phyloP scores from a whole-genome alignment of 1,140 invertebrate genomes.

The Panagrolaimus sp. region DNA sequence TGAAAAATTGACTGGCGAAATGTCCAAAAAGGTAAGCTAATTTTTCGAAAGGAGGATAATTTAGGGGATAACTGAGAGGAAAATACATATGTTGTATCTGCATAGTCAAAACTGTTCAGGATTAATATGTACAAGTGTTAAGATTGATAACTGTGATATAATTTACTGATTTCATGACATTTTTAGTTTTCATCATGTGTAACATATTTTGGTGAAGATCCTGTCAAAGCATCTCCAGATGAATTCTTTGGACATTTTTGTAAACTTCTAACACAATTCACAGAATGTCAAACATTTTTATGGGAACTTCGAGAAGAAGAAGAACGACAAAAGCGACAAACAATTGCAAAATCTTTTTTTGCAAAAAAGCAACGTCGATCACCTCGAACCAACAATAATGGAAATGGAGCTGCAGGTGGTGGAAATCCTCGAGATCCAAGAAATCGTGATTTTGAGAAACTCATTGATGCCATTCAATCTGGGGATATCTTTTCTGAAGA shows the following conservation, averaged over 20 bases:
- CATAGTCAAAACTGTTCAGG: neutral
- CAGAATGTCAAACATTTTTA: slow-evolving; percentile 74
- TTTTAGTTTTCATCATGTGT: slow-evolving; percentile 43
- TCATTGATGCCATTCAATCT: slow-evolving; percentile 87
- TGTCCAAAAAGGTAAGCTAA: slow-evolving; percentile 69
- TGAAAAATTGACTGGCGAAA: slow-evolving; percentile 86
- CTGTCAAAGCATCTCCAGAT: slow-evolving; percentile 77
- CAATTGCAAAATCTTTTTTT: slow-evolving; percentile 68
- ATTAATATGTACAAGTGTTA: neutral
- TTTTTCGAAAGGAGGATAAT: neutral
- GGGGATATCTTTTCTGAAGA: slow-evolving; percentile 96
- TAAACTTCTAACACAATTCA: slow-evolving; percentile 76
- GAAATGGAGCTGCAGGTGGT: slow-evolving; percentile 30
- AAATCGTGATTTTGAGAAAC: slow-evolving; percentile 75
- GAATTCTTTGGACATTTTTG: slow-evolving; percentile 94
- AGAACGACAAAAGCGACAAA: slow-evolving; percentile 79
- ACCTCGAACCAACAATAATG: slow-evolving; percentile 32
- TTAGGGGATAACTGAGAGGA: neutral
- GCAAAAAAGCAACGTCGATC: slow-evolving; percentile 46
- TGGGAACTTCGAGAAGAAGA: slow-evolving; percentile 81
- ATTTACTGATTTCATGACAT: neutral
- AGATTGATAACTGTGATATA: neutral
- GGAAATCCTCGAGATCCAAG: slow-evolving; percentile 41
- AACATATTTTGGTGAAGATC: slow-evolving; percentile 77
- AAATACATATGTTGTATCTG: neutral